phyloP scores from a whole-genome alignment of 2,888 invertebrate species.

The Teinopalpus imperialis region DNA sequence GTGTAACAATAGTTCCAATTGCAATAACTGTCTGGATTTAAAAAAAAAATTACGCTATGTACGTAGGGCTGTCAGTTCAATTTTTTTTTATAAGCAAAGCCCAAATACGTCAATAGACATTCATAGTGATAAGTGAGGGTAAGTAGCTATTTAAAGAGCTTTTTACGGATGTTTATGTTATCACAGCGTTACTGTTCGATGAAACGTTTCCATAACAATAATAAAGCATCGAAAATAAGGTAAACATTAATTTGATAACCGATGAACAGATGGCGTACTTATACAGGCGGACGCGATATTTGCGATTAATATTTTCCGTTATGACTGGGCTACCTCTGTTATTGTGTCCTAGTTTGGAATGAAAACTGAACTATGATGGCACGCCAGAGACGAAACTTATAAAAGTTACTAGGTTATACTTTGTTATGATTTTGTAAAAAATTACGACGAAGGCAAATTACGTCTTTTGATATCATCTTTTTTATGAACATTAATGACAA shows the following conservation, averaged over 20 bases:
- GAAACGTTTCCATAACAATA: conserved; percentile 23
- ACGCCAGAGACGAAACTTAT: too few relatives aligned
- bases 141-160: conserved; percentile 15
- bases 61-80: too few relatives aligned
- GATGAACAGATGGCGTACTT: conserved; percentile 21
- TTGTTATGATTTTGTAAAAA: too few relatives aligned
- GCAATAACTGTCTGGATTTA: too few relatives aligned
- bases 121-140: conserved; percentile 7
- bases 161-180: conserved; percentile 26
- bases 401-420: too few relatives aligned
- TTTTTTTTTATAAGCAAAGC: conserved; percentile 14
- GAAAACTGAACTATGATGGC: conserved; percentile 6
- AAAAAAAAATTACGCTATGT: too few relatives aligned
- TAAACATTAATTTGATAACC: conserved; percentile 23
- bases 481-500: too few relatives aligned
- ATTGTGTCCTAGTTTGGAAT: conserved; percentile 13
- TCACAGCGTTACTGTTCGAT: conserved; percentile 16
- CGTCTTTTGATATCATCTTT: too few relatives aligned
- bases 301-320: conserved; percentile 15
- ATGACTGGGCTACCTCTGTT: conserved; percentile 21
- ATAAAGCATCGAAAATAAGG: conserved; percentile 18
- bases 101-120: neutral
- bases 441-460: too few relatives aligned
- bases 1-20: too few relatives aligned
- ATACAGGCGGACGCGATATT: conserved; percentile 12